These are phyloP conservation scores for Drosophila suboccidentalis DNA, from an alignment of 2,888 invertebrate genomes.

Conservation along the genomic window DNA sequence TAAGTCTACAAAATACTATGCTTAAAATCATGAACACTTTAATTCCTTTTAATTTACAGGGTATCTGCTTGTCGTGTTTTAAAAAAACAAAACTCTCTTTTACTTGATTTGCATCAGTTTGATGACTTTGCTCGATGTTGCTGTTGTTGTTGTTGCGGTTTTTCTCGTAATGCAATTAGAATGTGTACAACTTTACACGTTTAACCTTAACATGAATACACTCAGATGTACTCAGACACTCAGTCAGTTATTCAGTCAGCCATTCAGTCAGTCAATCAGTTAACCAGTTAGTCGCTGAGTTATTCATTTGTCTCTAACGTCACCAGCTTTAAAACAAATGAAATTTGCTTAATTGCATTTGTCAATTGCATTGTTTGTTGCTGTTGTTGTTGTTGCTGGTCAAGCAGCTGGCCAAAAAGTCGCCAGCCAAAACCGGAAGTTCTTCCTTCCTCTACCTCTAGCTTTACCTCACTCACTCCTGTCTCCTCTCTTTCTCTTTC, in stretches of 20 bases:
- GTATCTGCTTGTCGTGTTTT: constrained; percentile 18
- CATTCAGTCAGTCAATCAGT: not conserved
- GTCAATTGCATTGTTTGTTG: constrained; percentile 36
- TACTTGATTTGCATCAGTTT: constrained; percentile 36
- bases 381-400: constrained; percentile 18
- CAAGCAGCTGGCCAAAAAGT: constrained; percentile 53
- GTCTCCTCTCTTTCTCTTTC: not conserved
- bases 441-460: constrained; percentile 20
- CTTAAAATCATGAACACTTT: not conserved
- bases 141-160: constrained; percentile 22
- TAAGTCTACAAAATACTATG: too few species aligned
- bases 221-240: constrained; percentile 13
- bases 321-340: constrained; percentile 32
- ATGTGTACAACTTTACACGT: constrained; percentile 59
- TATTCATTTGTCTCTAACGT: constrained; percentile 42
- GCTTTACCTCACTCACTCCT: not conserved
- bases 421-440: constrained; percentile 47
- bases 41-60: constrained; percentile 4
- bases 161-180: constrained; percentile 48
- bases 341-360: constrained; percentile 60
- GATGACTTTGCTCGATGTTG: constrained; percentile 19
- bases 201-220: constrained; percentile 74
- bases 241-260: constrained; percentile 11
- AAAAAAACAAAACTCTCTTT: not conserved
- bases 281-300: constrained; percentile 12